Evolutionary conservation across 2,797 vertebrate species (phyloP).

Genomic region (Falco cherrug): DNA sequence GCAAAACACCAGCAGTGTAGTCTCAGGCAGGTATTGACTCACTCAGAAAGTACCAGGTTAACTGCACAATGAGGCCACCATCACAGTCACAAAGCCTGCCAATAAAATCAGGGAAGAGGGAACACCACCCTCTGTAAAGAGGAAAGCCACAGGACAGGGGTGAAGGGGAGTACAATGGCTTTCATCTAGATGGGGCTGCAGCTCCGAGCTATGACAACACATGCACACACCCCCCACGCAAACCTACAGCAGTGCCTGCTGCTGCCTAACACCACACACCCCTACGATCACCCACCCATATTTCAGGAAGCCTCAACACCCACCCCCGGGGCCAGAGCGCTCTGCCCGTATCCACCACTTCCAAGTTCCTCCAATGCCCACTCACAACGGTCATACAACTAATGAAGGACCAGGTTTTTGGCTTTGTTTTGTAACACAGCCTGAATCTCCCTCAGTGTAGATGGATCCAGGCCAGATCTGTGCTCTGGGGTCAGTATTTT

Average conservation of each 20-base stretch:
- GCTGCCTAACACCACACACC: not conserved
- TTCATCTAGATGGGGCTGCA: not conserved
- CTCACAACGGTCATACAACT: not conserved
- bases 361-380: not conserved
- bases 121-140: accelerated
- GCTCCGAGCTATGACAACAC: not conserved
- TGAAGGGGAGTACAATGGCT: accelerated
- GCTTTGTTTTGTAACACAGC: not conserved
- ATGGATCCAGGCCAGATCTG: not conserved
- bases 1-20: not conserved
- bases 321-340: not conserved
- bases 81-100: not conserved
- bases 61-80: not conserved
- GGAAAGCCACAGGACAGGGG: not conserved
- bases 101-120: accelerated
- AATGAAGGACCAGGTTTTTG: not conserved
- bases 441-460: accelerated
- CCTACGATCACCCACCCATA: accelerated
- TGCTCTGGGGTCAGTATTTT: accelerated
- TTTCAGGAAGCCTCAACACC: not conserved
- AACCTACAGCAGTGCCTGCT: not conserved
- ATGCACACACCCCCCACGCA: accelerated
- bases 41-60: accelerated
- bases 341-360: not conserved
- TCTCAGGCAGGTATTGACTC: not conserved